Base-by-base conservation (phyloP, 2,797 vertebrate species). In the Darevskia mixta region DNA sequence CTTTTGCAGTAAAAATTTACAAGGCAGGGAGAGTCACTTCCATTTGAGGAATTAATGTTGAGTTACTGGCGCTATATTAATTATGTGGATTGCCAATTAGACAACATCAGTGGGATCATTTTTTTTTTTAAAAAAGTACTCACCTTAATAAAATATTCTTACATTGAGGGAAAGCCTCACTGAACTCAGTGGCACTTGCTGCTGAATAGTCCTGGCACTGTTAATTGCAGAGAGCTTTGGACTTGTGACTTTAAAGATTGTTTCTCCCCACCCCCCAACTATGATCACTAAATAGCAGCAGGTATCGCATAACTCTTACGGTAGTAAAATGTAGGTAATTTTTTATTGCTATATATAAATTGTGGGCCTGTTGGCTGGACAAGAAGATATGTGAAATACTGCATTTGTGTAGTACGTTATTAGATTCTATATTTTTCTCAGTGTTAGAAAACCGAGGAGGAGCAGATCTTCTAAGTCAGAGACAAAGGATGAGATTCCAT, bases 351-450 rank as follows among this genome's bases (percentile, higher is more conserved):
- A 38, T 38, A 64, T 67, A 15, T 75, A 25, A 43, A n/a, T 79
- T 86, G 45, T 15, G 29, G 32, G 13, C 17, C 61, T 49, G 23
- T 64, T 45, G n/a, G 72, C 45, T 69, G 38, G 79, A 43, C 15
- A 79, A 72, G 49, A 79, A 79, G 35, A 0, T 27, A 45, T 18
- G 67, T 67, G n/a, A 64, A 66, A 75, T 73, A 32, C 49, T 89
- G 43, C 73, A 84, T 1, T 84, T 73, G 55, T 79, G 5, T 84
- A 49, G n/a, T 0, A 79, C 89, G 49, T 90, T 17, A 91, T 84
- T 92, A 90, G 90, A 87, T 92, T 75, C 73, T 91, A 5, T 25
- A 83, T 88, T 94, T 93, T 94, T 85, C 83, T 82, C 86, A 67
- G 90, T 90, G 38, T 77, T 89, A 82, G 69, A 87, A 93, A 94